Percentiles rank a stretch among this genome's conserved stretches.
These are phyloP conservation scores for Chauna torquata DNA, from an alignment of 2,113 vertebrate species.

Conservation along the genomic window DNA sequence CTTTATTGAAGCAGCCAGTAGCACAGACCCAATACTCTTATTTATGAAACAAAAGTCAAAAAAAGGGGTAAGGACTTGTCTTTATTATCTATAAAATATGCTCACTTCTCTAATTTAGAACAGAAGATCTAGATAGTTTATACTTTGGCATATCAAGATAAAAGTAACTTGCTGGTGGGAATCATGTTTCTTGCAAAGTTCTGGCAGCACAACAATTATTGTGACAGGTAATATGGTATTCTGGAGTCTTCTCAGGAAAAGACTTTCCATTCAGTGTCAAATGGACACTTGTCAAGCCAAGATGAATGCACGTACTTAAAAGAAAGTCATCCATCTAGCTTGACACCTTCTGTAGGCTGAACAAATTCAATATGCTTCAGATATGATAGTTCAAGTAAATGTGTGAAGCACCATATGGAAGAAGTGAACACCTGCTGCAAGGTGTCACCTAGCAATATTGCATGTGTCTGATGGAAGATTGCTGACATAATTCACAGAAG, in stretches of 20 bases:
- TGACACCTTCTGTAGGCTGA: conserved; percentile 57
- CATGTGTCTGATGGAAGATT: conserved; percentile 57
- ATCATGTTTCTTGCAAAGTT: not conserved
- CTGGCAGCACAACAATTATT: not conserved
- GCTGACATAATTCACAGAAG: conserved; percentile 64
- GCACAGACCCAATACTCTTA: not conserved
- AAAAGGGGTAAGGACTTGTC: not conserved
- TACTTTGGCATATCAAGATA: not conserved
- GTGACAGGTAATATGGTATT: not conserved
- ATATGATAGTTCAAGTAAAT: conserved; percentile 69
- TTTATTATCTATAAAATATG: not conserved
- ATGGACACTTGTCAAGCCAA: conserved; percentile 64
- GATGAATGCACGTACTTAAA: conserved; percentile 53
- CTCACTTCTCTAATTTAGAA: not conserved
- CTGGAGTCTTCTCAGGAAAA: conserved; percentile 16
- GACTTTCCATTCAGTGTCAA: conserved; percentile 44
- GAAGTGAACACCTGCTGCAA: conserved; percentile 71
- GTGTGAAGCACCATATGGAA: conserved; percentile 67
- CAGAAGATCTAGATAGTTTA: not conserved
- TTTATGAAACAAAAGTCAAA: not conserved
- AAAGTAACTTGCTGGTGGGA: conserved; percentile 12
- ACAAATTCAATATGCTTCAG: conserved; percentile 65
- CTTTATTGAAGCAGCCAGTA: not conserved
- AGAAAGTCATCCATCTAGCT: conserved; percentile 42
- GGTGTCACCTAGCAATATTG: conserved; percentile 70